Evolutionary conservation across 2,113 vertebrate genomes (phyloP), one percentile per base, ranked within the genome.

Genomic region (Gnathonemus longibarbis): DNA sequence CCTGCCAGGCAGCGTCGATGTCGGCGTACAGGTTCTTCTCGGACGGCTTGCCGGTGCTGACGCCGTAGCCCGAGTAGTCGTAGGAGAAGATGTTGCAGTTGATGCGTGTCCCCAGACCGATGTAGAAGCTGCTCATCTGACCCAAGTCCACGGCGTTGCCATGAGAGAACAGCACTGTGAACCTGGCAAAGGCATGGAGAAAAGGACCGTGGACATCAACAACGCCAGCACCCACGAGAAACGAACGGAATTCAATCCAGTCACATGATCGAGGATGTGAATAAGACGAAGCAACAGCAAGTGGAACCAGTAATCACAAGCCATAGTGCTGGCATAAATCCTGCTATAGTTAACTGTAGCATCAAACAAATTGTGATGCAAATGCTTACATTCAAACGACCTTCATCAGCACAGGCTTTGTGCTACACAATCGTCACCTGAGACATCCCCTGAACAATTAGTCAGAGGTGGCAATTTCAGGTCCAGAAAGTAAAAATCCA

Each of bases 21-120:
- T 99, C 98, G 0, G 98, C 97, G 0, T 99, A 99, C 49, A 99
- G 96, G 93, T 99, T 99, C 93, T 98, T 98, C 95, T 99, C 98
- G 0, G 98, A 99, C 70, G 98, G 98, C 89, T 95, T 96, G 90
- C 98, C 98, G 0, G 98, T 98, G 95, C 98, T 99, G 46, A 95
- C 97, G 0, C 98, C 98, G 0, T 99, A 99, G 93, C 98, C 98
- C 0, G 98, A 99, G 94, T 99, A 99, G 94, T 99, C 98, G 0
- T 99, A 99, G 90, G 98, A 99, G 95, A 99, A 99, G 94, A 99
- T 97, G 95, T 99, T 99, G 95, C 98, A 99, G 95, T 97, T 98
- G 95, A 99, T 98, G 90, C 98, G 98, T 0, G 98, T 97, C 87
- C 98, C 98, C 94, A 99, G 95, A 90, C 98, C 98, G 0, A 99